These are phyloP conservation scores for Mechanitis mazaeus DNA, from an alignment of 2,888 invertebrate genomes.

Conservation along the genomic window DNA sequence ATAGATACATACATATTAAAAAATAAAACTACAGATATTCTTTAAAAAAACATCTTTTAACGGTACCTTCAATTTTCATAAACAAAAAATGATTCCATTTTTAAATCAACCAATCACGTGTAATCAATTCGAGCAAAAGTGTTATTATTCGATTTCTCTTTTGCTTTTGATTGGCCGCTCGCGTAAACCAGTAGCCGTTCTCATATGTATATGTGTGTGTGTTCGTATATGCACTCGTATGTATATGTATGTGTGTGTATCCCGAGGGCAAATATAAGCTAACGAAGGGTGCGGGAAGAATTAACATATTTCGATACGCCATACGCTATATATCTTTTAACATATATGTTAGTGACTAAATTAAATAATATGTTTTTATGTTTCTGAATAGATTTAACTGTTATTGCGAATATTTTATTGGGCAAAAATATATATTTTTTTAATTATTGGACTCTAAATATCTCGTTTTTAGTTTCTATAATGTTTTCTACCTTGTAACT, in stretches of 20 bases:
- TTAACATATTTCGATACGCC: no score
- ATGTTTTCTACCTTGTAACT: neutral
- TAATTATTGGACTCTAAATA: neutral
- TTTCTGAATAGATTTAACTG: no score
- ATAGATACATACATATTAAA: no score
- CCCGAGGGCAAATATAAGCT: slow-evolving; percentile 23
- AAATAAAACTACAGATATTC: no score
- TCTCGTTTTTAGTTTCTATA: neutral
- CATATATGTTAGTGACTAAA: neutral
- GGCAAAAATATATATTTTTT: neutral
- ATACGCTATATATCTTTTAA: no score
- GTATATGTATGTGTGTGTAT: slow-evolving; percentile 38
- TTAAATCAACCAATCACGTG: slow-evolving; percentile 26
- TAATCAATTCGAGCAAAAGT: slow-evolving; percentile 21
- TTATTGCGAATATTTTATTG: neutral
- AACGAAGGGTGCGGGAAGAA: slow-evolving; percentile 12
- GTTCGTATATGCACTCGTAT: slow-evolving; percentile 38
- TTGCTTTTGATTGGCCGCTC: slow-evolving; percentile 60
- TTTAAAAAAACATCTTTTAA: no score
- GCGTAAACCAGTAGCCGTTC: slow-evolving; percentile 73
- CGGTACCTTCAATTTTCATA: neutral
- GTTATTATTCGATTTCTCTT: slow-evolving; percentile 37
- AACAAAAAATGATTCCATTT: slow-evolving; percentile 10
- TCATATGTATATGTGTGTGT: slow-evolving; percentile 35
- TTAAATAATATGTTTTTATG: neutral